Evolutionary conservation across 2,797 vertebrate species (phyloP), one percentile per base, ranked within the genome.

Genomic region (Falco concolor): DNA sequence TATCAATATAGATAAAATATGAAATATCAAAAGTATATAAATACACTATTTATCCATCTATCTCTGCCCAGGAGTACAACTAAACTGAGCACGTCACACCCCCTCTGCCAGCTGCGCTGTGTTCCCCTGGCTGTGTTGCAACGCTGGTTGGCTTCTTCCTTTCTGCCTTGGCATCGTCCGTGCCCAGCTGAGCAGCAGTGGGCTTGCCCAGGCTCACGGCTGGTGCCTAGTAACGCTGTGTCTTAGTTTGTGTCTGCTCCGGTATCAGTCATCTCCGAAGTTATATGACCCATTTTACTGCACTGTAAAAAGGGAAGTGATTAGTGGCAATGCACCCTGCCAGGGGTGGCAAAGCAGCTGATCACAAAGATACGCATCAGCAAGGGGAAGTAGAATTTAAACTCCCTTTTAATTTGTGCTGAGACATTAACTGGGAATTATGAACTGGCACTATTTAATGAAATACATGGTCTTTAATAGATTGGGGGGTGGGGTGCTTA

Each of bases 401-500:
- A 65, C 53, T 79, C 67, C 82, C 67, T 88, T 84, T 63, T 59
- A 19, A 81, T 75, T 84, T 87, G 79, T 70, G 61, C 89, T 34
- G 47, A 73, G 45, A 61, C 11, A 56, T 90, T 95, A 88, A 52
- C 69, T 87, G 67, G 38, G 95, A 96, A 60, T 93, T 92, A 36
- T n/a, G 74, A 89, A 64, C 78, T 61, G 34, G 14, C 47, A 63
- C 76, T 89, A 11, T 36, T 90, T 91, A 91, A 95, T 97, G 87
- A 94, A 94, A 95, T 57, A 70, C 4, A 0, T 81, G 36, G 24
- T 67, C 85, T 93, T 64, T 96, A 88, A 92, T 73, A 93, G 92
- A 54, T 56, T 69, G 80, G 38, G 38, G 76, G 47, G 75, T 44
- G 50, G 89, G 69, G 30, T 87, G 68, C 77, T 96, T 88, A 89